Conservation (phyloP, 2,113 vertebrate genomes). For the Cryptomyrus ogoouensis region DNA sequence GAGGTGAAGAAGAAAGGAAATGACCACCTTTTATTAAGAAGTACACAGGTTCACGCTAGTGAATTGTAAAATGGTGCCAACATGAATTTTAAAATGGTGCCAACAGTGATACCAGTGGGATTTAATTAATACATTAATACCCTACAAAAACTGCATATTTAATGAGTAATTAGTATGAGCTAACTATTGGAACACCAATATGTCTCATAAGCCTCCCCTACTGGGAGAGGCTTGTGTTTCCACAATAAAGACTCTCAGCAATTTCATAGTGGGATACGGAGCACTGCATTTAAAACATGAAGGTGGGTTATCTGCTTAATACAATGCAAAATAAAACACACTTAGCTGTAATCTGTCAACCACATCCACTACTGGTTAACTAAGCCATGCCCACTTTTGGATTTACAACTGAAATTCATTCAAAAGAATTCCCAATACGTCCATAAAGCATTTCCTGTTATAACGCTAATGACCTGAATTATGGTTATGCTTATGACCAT, state of each 20-base stretch:
- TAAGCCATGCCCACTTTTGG: neutral
- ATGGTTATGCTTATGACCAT: neutral
- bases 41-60: neutral
- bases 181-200: neutral
- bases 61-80: neutral
- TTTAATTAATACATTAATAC: conserved; percentile 31
- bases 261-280: neutral
- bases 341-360: neutral
- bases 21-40: conserved; percentile 8
- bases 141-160: neutral
- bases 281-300: neutral
- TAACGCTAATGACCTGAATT: neutral
- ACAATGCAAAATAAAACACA: neutral
- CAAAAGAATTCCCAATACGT: neutral
- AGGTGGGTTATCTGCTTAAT: neutral
- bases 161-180: conserved; percentile 19
- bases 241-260: neutral
- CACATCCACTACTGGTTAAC: neutral
- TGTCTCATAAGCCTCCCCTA: conserved; percentile 5
- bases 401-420: neutral
- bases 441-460: neutral
- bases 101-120: conserved; percentile 4
- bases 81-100: conserved; percentile 6
- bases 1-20: conserved; percentile 24
- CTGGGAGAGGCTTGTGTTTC: neutral